Conservation (phyloP, 2,797 vertebrate genomes). For the Rhabdophis nuchalis region DNA sequence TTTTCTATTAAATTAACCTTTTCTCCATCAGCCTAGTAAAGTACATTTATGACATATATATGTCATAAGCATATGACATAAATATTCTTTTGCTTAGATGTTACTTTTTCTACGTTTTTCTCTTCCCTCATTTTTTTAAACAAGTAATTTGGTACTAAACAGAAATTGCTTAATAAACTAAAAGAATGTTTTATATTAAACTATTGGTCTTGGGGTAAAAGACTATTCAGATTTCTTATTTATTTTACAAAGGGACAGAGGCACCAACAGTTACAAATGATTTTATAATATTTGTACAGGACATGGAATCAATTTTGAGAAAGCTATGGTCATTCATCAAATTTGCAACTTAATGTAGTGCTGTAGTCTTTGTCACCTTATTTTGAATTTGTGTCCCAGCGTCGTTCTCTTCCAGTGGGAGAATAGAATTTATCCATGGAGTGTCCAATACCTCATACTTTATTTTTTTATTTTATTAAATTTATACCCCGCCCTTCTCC, state of each 20-base stretch:
- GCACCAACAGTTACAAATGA: background rate
- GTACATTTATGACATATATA: constrained; percentile 57
- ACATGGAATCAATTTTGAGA: background rate
- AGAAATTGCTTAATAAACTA: constrained; percentile 22
- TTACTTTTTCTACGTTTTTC: constrained; percentile 1
- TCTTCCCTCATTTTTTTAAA: background rate
- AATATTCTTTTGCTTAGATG: constrained; percentile 18
- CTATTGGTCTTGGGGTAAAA: background rate
- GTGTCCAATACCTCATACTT: background rate
- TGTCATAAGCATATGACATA: background rate
- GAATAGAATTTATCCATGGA: background rate
- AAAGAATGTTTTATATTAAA: constrained; percentile 11
- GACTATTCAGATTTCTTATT: background rate
- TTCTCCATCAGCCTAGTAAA: constrained; percentile 70
- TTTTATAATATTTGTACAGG: background rate
- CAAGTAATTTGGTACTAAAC: constrained; percentile 13
- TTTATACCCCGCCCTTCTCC: no score
- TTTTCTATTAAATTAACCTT: constrained; percentile 81
- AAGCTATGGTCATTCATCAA: background rate
- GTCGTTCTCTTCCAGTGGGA: background rate
- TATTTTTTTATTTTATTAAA: no score
- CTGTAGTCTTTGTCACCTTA: background rate
- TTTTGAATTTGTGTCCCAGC: background rate
- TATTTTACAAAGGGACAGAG: background rate
- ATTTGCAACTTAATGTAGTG: background rate